These are phyloP conservation scores for Dicycla oo DNA, from an alignment of 2,888 invertebrate species.

Conservation along the genomic window DNA sequence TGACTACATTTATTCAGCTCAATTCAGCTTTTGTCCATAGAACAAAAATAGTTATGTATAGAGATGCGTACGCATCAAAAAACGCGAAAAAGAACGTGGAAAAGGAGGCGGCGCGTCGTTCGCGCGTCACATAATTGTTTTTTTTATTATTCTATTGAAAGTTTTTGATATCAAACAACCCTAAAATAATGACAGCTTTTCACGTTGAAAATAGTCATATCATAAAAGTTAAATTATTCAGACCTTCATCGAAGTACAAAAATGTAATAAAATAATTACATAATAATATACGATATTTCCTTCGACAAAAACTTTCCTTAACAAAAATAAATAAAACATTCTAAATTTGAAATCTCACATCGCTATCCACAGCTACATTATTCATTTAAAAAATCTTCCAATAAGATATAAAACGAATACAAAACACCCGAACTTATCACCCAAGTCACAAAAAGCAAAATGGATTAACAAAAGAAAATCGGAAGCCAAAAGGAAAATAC, in stretches of 20 bases:
- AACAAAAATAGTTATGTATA: too few relatives aligned
- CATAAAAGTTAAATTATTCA: conserved; percentile 11
- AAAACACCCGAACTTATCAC: conserved; percentile 35
- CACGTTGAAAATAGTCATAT: background rate
- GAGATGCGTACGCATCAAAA: too few relatives aligned
- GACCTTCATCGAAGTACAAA: conserved; percentile 26
- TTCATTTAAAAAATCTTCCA: too few relatives aligned
- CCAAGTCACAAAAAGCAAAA: conserved; percentile 35
- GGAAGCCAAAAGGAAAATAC: conserved; percentile 65
- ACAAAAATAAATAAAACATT: too few relatives aligned
- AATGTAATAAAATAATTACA: conserved; percentile 24
- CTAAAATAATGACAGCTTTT: conserved; percentile 10
- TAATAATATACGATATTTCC: conserved; percentile 1
- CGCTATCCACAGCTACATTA: too few relatives aligned
- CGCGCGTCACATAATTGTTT: too few relatives aligned
- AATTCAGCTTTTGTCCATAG: too few relatives aligned
- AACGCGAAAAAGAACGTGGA: too few relatives aligned
- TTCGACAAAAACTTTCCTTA: background rate
- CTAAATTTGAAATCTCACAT: too few relatives aligned
- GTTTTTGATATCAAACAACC: background rate
- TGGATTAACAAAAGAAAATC: conserved; percentile 62
- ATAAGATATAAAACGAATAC: too few relatives aligned
- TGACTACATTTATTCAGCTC: too few relatives aligned
- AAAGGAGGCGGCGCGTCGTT: too few relatives aligned
- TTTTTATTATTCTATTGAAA: background rate